Evolutionary conservation across 92 coral and sea anemone species (phyloP), one percentile per base, ranked within the genome.

Genomic region (Chrysogorgia sp.): DNA sequence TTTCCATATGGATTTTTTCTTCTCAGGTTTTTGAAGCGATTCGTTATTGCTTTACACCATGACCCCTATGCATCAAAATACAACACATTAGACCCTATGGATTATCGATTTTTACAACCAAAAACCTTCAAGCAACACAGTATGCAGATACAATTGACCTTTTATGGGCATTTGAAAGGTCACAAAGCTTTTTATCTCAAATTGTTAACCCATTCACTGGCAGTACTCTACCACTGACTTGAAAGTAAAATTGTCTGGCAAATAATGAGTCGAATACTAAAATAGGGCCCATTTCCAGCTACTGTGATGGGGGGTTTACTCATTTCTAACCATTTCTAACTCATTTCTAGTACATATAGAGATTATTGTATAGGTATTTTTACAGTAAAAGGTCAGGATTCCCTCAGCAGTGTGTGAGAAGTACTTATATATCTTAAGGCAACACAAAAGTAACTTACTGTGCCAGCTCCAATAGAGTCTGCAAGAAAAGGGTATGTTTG

Each of bases 41-140:
- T 40, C 34, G 31, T 40, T 0, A 67, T 67, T 2, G 74, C 74
- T 43, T 21, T 40, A 3, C 32, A 40, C 74, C 74, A 67, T 21
- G 74, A 67, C 15, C 74, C 74, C 74, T 67, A 22, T 64, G 10
- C 52, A 34, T 34, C 52, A 64, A 64, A 64, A 34, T 37, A 60
- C 40, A 30, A 57, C 63, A 57, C 28, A 60, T 60, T 60, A 60
- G 66, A 60, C 66, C 63, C 29, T 58, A 58, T 58, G 63, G 32
- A 58, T 58, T 58, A 58, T 8, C 32, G 31, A 58, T 9, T 15
- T 58, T 60, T 30, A 60, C 66, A 26, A 60, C 40, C 20, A 30
- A 26, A 26, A 30, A 26, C 29, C 63, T 57, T 57, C 63, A 58
- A 24, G 43, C 43, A 37, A 37, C 63, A 58, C 32, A 58, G 63